Evolutionary conservation across 2,888 invertebrate genomes (phyloP).

Genomic region (Andrena chrysosceles): DNA sequence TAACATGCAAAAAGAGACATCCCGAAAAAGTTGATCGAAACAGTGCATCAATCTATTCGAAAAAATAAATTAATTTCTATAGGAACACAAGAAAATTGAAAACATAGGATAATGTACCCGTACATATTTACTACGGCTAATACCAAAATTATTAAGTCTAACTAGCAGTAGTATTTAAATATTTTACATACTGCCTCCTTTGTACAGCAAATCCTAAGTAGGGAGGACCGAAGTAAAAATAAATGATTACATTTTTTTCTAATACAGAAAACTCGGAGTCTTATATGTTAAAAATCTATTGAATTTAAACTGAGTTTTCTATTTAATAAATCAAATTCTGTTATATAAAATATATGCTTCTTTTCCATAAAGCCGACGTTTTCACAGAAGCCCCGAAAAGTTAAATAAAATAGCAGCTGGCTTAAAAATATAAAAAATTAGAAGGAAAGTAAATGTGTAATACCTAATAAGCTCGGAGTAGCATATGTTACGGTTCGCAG

Average conservation of each 20-base stretch:
- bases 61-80: constrained; percentile 54
- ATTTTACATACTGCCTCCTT: constrained; percentile 1
- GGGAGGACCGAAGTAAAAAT: background rate
- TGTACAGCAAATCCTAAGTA: constrained; percentile 7
- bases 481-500: constrained; percentile 10
- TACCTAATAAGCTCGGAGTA: constrained; percentile 32
- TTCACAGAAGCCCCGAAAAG: background rate
- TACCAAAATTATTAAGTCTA: constrained; percentile 30
- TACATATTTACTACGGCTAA: constrained; percentile 36
- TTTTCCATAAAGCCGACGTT: too few species aligned
- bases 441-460: constrained; percentile 22
- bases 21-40: constrained; percentile 26
- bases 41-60: constrained; percentile 1
- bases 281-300: background rate
- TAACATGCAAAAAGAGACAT: constrained; percentile 27
- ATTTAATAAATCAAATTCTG: background rate
- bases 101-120: constrained; percentile 21
- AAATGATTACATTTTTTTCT: background rate
- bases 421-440: background rate
- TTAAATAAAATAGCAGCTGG: constrained; percentile 1
- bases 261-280: constrained; percentile 7
- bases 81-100: constrained; percentile 59
- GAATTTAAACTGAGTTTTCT: background rate
- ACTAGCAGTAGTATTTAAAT: background rate
- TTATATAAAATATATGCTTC: background rate